Base-by-base conservation (phyloP, 2,113 vertebrate genomes). In the Phalacrocorax brasilianus region DNA sequence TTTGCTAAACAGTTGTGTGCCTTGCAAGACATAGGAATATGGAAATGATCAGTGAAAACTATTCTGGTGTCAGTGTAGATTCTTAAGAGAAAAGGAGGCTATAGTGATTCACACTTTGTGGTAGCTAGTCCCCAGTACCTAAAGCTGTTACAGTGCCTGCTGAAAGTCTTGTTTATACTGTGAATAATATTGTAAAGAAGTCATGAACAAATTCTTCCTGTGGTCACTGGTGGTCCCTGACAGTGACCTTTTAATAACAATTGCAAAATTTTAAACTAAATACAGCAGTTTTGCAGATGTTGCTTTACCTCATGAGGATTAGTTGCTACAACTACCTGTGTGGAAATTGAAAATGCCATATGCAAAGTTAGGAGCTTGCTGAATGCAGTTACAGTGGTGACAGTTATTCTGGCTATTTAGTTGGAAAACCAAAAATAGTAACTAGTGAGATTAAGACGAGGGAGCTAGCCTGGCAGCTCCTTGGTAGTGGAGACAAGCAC, bases 261-360 rank as follows among this genome's bases (percentile, higher is more conserved):
- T 47, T 71, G 7, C 53, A 58, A 20, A 1, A 27, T 52, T 94
- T 72, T 27, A 35, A 91, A 52, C 12, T 27, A 56, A 78, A 53
- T 8, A 14, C 6, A 8, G 9, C 52, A 27, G 44, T 91, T 44
- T 58, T 72, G 3, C 26, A 14, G 16, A 10, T 63, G 22, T 84
- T 2, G 2, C 19, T 1, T 44, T 82, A 44, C 33, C 20, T 65
- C 1, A 35, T 0, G 0, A 49, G 30, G 15, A 3, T 9, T 59
- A 44, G 44, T 70, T 53, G 35, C 44, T 73, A 21, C 16, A 35
- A 1, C 44, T 81, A 22, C 30, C 50, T 33, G 7, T 40, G 30
- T 8, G 74, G 55, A 78, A 77, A 33, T 42, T n/a, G 33, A 53
- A 74, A 71, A 52, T 28, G 6, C 8, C 4, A 0, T 33, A 27